Percentiles rank a stretch among this genome's conserved stretches.
Conservation (phyloP, 2,113 vertebrate species). For the Sphaerodactylus townsendi region DNA sequence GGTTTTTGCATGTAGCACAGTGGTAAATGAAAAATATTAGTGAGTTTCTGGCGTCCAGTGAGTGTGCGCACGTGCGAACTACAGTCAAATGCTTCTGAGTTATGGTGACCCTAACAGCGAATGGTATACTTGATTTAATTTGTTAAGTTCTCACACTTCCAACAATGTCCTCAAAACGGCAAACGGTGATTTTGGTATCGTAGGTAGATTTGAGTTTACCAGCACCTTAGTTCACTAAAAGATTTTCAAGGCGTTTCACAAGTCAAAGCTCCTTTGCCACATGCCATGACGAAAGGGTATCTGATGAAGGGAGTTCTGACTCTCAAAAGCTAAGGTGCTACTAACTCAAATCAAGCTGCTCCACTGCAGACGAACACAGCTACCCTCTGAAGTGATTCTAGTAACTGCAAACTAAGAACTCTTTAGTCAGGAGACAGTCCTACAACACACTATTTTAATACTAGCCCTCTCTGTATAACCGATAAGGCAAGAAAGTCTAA, state of each 20-base stretch:
- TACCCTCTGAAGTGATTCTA: background rate
- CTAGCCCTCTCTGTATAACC: background rate
- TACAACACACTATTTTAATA: background rate
- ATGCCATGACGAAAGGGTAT: too few relatives aligned
- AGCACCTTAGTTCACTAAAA: too few relatives aligned
- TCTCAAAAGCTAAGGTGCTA: too few relatives aligned
- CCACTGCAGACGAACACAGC: too few relatives aligned
- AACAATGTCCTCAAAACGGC: background rate
- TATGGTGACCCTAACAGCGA: background rate
- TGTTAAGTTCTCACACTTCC: background rate
- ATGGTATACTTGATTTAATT: background rate
- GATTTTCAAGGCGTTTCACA: too few relatives aligned
- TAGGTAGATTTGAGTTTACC: too few relatives aligned
- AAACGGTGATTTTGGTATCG: background rate
- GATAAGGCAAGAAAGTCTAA: background rate
- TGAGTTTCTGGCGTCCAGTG: background rate
- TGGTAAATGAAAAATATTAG: background rate
- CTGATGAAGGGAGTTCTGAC: too few relatives aligned
- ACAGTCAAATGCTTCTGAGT: too few relatives aligned
- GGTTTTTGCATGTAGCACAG: background rate
- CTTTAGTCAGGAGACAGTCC: background rate
- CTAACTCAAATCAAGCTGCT: too few relatives aligned
- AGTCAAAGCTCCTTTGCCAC: too few relatives aligned
- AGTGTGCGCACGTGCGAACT: too few relatives aligned
- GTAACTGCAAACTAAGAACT: background rate